Conservation (phyloP, 1,140 invertebrate genomes). For the Ctenoplectra terminalis region DNA sequence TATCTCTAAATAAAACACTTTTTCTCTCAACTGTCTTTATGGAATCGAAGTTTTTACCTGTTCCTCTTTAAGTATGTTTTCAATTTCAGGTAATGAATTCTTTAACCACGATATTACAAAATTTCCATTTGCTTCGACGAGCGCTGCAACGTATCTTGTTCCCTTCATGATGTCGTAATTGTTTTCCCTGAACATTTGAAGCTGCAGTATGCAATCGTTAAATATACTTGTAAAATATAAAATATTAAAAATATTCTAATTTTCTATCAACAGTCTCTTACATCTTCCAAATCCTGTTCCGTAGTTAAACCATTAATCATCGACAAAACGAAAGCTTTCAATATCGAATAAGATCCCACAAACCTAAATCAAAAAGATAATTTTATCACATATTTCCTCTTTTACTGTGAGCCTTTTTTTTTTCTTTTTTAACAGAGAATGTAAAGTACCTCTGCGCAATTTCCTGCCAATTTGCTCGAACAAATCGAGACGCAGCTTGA, state of each 20-base stretch:
- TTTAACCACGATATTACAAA: conserved; percentile 74
- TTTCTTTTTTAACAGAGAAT: not conserved
- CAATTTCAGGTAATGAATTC: conserved; percentile 62
- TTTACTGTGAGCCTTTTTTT: too few relatives aligned
- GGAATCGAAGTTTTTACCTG: not conserved
- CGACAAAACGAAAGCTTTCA: conserved; percentile 72
- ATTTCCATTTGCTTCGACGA: conserved; percentile 75
- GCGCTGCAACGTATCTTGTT: conserved; percentile 73
- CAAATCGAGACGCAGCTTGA: conserved; percentile 69
- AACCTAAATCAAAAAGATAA: conserved; percentile 61
- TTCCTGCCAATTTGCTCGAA: conserved; percentile 72
- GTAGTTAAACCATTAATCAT: conserved; percentile 70
- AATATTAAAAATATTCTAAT: conserved; percentile 8
- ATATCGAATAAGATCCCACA: conserved; percentile 63
- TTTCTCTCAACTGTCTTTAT: not conserved
- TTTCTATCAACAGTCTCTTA: conserved; percentile 48
- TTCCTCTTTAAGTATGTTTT: conserved; percentile 36
- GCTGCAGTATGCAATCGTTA: conserved; percentile 63
- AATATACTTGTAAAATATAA: not conserved
- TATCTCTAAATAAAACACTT: not conserved
- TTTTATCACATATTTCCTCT: not conserved
- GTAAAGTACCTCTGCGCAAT: conserved; percentile 68
- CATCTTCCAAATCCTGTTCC: conserved; percentile 75
- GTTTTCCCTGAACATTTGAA: conserved; percentile 73
- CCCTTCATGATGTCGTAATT: conserved; percentile 75